These are phyloP conservation scores for Muricea muricata DNA, from an alignment of 92 coral and sea anemone genomes.

Conservation along the genomic window DNA sequence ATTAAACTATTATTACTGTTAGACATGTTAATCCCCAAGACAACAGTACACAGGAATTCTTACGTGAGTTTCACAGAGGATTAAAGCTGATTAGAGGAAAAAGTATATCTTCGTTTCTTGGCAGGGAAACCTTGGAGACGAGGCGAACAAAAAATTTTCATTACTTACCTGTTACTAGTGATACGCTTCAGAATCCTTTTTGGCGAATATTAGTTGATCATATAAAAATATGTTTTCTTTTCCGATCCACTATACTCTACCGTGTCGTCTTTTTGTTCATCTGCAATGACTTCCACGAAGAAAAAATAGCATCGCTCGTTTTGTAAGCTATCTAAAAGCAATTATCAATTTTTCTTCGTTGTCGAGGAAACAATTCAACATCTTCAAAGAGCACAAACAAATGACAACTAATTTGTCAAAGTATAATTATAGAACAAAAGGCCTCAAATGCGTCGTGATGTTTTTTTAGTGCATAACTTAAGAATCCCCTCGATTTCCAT, in stretches of 20 bases:
- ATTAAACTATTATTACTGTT: background rate
- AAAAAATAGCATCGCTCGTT: background rate
- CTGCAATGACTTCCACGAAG: background rate
- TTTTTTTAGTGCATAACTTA: slow-evolving; percentile 22
- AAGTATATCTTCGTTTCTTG: slow-evolving; percentile 1
- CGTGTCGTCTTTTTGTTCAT: background rate
- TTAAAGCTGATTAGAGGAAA: background rate
- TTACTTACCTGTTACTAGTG: slow-evolving; percentile 36
- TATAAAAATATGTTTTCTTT: background rate
- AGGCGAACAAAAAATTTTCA: slow-evolving; percentile 21
- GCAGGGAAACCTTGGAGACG: slow-evolving; percentile 43
- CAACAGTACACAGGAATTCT: background rate
- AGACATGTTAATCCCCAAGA: background rate
- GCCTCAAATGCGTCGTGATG: slow-evolving; percentile 26
- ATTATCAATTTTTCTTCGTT: slow-evolving; percentile 12
- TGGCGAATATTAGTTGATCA: background rate
- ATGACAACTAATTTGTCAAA: slow-evolving; percentile 29
- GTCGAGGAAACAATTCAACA: slow-evolving; percentile 6
- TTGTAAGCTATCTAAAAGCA: background rate
- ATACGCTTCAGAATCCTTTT: background rate
- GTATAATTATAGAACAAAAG: slow-evolving; percentile 19
- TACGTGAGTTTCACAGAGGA: slow-evolving; percentile 9
- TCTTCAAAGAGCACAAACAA: slow-evolving; percentile 10
- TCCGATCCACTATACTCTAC: background rate
- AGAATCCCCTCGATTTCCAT: slow-evolving; percentile 21